Evolutionary conservation across 1,140 invertebrate species (phyloP), one percentile per base, ranked within the genome.

Genomic region (Eumaeus atala): DNA sequence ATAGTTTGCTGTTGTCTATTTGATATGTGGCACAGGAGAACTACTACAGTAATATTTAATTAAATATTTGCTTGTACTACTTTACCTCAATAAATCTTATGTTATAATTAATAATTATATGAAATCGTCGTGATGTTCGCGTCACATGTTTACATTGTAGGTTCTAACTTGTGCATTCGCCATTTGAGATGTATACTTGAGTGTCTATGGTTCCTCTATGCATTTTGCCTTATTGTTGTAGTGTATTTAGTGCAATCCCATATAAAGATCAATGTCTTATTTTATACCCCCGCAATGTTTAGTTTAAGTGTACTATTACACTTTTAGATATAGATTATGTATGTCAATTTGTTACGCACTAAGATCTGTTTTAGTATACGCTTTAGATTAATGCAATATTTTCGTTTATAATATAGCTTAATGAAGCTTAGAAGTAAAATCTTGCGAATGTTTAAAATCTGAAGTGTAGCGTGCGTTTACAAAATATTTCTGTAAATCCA

Each of bases 211-310:
- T 40, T 40, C 38, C 38, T 40, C 12, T 6, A 40, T 40, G 38
- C 38, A 40, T 40, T n/a, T 40, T 40, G 38, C 38, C 38, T 40
- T 40, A 40, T 40, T 40, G 38, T 40, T 12, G 12, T 40, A 40
- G n/a, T 40, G n/a, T 0, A 12, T 40, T 40, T 40, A 40, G n/a
- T 40, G 38, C 38, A 40, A 14, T 40, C 12, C 6, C 0, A 12
- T 12, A 14, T 40, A 17, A 16, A 9, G 40, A 18, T 44, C 9
- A 1, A 7, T 44, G 14, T 44, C 5, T 18, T 16, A 44, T 44
- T 44, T 44, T 44, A 44, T 44, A 16, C 40, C 40, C 16, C 40
- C 17, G 40, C 40, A 44, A 44, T 44, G 40, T 44, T n/a, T 44
- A 44, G 12, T 44, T 44, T 44, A 44, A 16, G 40, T 44, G 16